Conservation (phyloP, 1,140 invertebrate species). For the Neodiprion fabricii region DNA sequence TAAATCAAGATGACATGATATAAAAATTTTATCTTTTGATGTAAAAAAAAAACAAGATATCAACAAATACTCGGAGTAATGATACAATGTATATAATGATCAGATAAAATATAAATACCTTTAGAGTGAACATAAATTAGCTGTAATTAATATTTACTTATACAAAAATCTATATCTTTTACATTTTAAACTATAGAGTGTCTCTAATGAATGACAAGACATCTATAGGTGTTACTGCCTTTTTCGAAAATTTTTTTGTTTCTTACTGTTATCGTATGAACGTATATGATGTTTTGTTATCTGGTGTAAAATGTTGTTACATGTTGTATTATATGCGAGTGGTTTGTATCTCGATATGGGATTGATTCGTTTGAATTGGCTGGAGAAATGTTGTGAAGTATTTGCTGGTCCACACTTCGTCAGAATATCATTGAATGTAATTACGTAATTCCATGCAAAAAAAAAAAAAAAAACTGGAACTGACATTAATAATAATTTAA, state of each 20-base stretch:
- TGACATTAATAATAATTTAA: too few relatives aligned
- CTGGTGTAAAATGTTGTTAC: not conserved
- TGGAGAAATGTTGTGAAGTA: not conserved
- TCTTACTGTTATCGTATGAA: not conserved
- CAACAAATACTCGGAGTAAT: not conserved
- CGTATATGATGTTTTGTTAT: not conserved
- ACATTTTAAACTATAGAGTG: not conserved
- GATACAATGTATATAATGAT: not conserved
- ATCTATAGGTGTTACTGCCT: not conserved
- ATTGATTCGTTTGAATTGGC: not conserved
- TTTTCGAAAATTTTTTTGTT: not conserved
- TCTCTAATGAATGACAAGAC: not conserved
- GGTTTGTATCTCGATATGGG: not conserved
- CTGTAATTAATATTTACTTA: not conserved
- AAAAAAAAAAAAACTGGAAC: not conserved
- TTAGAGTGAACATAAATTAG: not conserved
- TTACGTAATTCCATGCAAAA: not conserved
- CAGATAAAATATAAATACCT: slow-evolving; percentile 4
- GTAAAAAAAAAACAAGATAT: too few relatives aligned
- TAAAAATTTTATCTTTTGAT: not conserved
- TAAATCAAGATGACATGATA: not conserved
- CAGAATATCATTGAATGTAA: not conserved
- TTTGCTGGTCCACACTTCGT: not conserved
- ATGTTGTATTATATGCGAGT: not conserved
- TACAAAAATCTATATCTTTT: not conserved